A percentile compares a stretch with the other conserved stretches of the same genome.
Evolutionary conservation across 2,888 invertebrate genomes (phyloP).

Genomic region (Spialia ferax): DNA sequence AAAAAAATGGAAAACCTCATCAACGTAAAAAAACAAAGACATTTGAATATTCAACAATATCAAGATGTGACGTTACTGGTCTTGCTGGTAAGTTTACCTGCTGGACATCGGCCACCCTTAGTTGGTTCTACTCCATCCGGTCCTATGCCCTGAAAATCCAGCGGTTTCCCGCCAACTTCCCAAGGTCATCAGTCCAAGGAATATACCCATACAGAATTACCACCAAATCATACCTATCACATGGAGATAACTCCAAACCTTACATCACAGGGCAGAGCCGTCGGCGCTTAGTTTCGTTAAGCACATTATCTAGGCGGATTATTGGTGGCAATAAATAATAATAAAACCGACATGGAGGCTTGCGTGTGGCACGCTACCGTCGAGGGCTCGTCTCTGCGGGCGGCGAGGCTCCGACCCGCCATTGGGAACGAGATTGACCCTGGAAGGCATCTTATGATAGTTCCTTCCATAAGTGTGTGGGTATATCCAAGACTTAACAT

Average conservation of each 20-base stretch:
- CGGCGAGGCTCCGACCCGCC: slow-evolving; percentile 11
- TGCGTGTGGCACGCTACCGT: slow-evolving; percentile 82
- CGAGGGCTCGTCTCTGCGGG: slow-evolving; percentile 44
- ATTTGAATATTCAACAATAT: too few species aligned
- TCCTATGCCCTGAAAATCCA: too few species aligned
- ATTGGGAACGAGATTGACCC: slow-evolving; percentile 6
- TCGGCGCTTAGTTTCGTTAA: slow-evolving; percentile 63
- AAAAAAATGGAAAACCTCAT: too few species aligned
- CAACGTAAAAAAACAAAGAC: too few species aligned
- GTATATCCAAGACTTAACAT: background rate
- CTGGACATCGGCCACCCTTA: too few species aligned
- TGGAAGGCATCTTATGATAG: slow-evolving; percentile 2
- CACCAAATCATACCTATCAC: background rate
- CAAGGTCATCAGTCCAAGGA: too few species aligned
- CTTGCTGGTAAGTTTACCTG: too few species aligned
- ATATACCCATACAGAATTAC: too few species aligned
- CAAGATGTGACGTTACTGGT: too few species aligned
- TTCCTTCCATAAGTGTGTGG: background rate
- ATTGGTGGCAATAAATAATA: slow-evolving; percentile 84
- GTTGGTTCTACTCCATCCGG: too few species aligned
- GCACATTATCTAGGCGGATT: slow-evolving; percentile 71
- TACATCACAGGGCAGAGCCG: slow-evolving; percentile 29
- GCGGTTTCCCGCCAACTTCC: too few species aligned
- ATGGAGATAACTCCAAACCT: slow-evolving; percentile 14
- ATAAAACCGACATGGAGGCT: slow-evolving; percentile 72